Evolutionary conservation across 1,140 invertebrate species (phyloP).

Genomic region (Microplitis demolitor): DNA sequence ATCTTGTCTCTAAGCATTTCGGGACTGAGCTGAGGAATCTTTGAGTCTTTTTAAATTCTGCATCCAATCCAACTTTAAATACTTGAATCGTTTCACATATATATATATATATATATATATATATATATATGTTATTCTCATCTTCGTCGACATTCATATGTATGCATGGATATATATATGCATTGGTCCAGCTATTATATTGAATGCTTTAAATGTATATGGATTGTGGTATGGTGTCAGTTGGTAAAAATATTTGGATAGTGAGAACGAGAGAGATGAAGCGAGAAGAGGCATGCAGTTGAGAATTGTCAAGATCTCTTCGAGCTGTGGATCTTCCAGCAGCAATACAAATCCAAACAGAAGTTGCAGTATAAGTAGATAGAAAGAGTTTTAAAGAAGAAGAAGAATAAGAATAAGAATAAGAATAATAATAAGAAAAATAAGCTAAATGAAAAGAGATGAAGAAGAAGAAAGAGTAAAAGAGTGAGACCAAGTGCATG

Average conservation of each 20-base stretch:
- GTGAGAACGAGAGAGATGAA: conserved; percentile 29
- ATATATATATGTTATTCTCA: neutral
- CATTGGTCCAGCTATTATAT: conserved; percentile 48
- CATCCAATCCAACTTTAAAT: no score
- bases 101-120: neutral
- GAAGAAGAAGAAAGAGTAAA: conserved; percentile 24
- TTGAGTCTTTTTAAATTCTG: no score
- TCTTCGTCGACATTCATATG: neutral
- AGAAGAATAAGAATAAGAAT: no score
- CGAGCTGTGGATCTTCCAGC: neutral
- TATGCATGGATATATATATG: neutral
- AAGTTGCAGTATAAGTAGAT: neutral
- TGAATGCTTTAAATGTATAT: conserved; percentile 50
- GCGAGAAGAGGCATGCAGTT: conserved; percentile 3
- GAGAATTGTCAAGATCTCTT: neutral
- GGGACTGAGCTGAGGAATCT: no score
- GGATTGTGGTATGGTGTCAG: conserved; percentile 28
- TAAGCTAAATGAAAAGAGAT: conserved; percentile 22
- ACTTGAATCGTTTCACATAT: no score
- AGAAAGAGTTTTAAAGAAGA: neutral
- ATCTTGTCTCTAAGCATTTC: neutral
- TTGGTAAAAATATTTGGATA: conserved; percentile 19
- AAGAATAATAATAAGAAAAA: no score
- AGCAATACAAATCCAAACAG: conserved; percentile 13
- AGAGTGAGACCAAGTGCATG: neutral